Conservation (phyloP, 53 echinoderm and acorn worm genomes). For the Echinometra lucunter region DNA sequence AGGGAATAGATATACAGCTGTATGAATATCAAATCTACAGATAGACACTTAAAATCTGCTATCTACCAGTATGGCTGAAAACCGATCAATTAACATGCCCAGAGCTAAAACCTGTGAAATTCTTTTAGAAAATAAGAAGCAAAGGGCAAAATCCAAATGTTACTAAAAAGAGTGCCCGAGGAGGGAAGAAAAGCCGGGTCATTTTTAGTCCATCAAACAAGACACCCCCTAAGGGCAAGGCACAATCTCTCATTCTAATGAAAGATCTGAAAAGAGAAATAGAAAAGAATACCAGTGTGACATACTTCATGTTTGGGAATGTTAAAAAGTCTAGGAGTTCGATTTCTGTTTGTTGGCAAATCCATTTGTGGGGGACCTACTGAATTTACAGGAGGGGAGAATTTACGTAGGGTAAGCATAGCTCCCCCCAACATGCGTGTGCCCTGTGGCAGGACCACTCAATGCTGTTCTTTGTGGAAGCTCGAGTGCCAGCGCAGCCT, state of each 20-base stretch:
- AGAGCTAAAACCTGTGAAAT: not conserved
- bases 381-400: slow-evolving; percentile 30
- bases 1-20: not conserved
- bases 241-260: not conserved
- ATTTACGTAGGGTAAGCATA: slow-evolving; percentile 24
- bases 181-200: slow-evolving; percentile 28
- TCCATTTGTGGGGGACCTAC: slow-evolving; percentile 54
- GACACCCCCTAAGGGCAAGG: not conserved
- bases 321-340: slow-evolving; percentile 58
- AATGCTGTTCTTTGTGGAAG: not conserved
- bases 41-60: not conserved
- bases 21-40: slow-evolving; percentile 3
- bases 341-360: slow-evolving; percentile 62
- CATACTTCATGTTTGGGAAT: slow-evolving; percentile 63
- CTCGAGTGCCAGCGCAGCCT: slow-evolving; percentile 46
- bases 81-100: slow-evolving; percentile 37
- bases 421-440: not conserved
- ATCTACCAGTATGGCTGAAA: not conserved
- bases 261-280: not conserved
- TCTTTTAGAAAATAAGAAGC: slow-evolving; percentile 10
- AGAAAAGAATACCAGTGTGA: slow-evolving; percentile 34
- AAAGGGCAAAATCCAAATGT: slow-evolving; percentile 51
- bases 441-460: slow-evolving; percentile 61
- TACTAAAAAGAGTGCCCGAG: not conserved
- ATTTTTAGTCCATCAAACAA: slow-evolving; percentile 52